Evolutionary conservation across 2,888 invertebrate genomes (phyloP).

Genomic region (Drosophila robusta): DNA sequence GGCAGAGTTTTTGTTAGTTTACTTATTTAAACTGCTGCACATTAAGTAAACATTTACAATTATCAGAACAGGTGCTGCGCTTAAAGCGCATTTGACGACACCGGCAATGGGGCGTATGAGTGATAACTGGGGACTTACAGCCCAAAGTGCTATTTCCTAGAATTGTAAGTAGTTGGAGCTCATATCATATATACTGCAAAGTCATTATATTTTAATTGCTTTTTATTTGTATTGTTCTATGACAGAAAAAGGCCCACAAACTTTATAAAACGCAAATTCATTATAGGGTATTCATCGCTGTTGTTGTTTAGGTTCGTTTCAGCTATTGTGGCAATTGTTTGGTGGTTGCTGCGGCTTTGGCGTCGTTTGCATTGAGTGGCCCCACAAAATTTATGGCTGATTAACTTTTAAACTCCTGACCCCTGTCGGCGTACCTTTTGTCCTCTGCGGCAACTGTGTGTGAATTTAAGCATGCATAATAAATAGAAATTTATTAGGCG

Average conservation of each 20-base stretch:
- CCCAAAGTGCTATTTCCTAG: neutral
- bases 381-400: slow-evolving; percentile 60
- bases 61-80: slow-evolving; percentile 1
- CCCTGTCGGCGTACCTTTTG: slow-evolving; percentile 12
- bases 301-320: slow-evolving; percentile 21
- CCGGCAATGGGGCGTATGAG: slow-evolving; percentile 30
- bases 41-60: slow-evolving; percentile 13
- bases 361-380: slow-evolving; percentile 32
- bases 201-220: slow-evolving; percentile 73
- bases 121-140: neutral
- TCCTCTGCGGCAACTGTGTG: slow-evolving; percentile 11
- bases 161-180: neutral
- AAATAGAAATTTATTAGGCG: slow-evolving; percentile 61
- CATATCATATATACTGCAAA: slow-evolving; percentile 38
- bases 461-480: slow-evolving; percentile 41
- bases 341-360: slow-evolving; percentile 22
- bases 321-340: slow-evolving; percentile 23
- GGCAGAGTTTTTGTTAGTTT: slow-evolving; percentile 4
- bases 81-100: slow-evolving; percentile 19
- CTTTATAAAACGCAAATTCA: slow-evolving; percentile 68
- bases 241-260: slow-evolving; percentile 37
- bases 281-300: slow-evolving; percentile 40
- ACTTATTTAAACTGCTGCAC: slow-evolving; percentile 11
- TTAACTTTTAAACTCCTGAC: slow-evolving; percentile 51
- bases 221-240: slow-evolving; percentile 54